Conservation (phyloP, 2,113 vertebrate species). For the Nematolebias whitei region DNA sequence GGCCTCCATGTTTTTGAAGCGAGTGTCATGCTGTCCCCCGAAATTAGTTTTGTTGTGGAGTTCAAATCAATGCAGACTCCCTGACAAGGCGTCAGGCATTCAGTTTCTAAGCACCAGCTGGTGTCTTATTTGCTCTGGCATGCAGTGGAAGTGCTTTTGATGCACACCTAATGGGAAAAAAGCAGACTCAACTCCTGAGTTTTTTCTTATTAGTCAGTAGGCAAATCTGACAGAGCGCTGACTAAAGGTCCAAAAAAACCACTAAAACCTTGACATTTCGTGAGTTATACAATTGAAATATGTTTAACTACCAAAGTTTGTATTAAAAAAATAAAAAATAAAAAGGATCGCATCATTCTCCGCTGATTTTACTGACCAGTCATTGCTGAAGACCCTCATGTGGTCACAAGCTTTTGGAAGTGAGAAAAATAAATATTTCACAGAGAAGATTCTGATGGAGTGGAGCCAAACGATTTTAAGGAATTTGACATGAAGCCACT, state of each 20-base stretch:
- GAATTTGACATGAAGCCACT: conserved; percentile 14
- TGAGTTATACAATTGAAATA: not conserved
- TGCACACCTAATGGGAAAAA: conserved; percentile 58
- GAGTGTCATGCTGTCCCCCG: conserved; percentile 57
- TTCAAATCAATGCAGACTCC: conserved; percentile 39
- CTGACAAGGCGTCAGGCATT: conserved; percentile 49
- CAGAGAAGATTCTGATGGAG: conserved; percentile 27
- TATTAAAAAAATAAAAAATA: not conserved
- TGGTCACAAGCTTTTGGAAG: conserved; percentile 21
- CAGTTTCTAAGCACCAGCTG: conserved; percentile 57
- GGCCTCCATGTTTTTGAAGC: conserved; percentile 34
- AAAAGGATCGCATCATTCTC: conserved; percentile 5
- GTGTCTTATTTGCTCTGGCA: conserved; percentile 64
- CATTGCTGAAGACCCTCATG: not conserved
- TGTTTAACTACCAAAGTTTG: no score
- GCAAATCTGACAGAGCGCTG: conserved; percentile 15
- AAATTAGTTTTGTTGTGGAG: conserved; percentile 44
- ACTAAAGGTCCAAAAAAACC: conserved; percentile 4
- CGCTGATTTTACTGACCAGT: conserved; percentile 15
- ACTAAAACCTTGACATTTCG: not conserved
- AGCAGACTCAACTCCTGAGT: conserved; percentile 33
- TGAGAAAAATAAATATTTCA: conserved; percentile 41
- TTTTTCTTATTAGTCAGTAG: conserved; percentile 14
- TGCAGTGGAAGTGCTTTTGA: conserved; percentile 54
- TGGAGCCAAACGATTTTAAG: conserved; percentile 11